A percentile compares a stretch with the other conserved stretches of the same genome.
Conservation (phyloP, 2,113 vertebrate species). For the Ahaetulla prasina region DNA sequence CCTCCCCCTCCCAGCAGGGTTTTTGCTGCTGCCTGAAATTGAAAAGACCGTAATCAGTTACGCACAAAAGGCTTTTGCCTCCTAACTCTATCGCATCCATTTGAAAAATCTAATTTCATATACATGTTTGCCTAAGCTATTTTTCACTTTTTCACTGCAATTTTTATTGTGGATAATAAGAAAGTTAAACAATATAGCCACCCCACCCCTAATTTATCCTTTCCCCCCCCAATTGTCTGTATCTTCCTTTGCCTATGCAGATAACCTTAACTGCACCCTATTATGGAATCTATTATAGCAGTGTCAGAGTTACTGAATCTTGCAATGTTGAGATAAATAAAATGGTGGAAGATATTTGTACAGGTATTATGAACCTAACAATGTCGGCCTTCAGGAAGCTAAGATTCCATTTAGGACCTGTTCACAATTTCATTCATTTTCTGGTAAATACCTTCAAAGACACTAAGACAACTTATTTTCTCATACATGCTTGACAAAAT, state of each 20-base stretch:
- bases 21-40: background rate
- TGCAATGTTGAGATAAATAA: background rate
- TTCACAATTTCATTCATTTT: background rate
- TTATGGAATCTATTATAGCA: background rate
- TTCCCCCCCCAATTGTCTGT: background rate
- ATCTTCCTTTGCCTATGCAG: background rate
- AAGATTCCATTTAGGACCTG: background rate
- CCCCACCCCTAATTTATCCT: background rate
- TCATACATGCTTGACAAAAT: too few species aligned
- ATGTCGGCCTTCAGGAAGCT: background rate
- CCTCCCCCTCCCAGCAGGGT: background rate
- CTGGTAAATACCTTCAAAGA: background rate
- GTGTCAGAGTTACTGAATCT: background rate
- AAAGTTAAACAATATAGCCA: background rate
- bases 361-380: background rate
- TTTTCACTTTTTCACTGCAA: background rate
- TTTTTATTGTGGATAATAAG: background rate
- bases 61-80: background rate
- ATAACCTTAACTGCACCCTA: background rate
- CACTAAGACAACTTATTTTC: background rate
- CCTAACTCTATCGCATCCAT: background rate
- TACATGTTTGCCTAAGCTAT: background rate
- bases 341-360: background rate
- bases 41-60: background rate
- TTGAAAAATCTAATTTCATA: background rate